Evolutionary conservation across 2,888 invertebrate species (phyloP), one percentile per base, ranked within the genome.

Genomic region (Hypolimnas misippus): DNA sequence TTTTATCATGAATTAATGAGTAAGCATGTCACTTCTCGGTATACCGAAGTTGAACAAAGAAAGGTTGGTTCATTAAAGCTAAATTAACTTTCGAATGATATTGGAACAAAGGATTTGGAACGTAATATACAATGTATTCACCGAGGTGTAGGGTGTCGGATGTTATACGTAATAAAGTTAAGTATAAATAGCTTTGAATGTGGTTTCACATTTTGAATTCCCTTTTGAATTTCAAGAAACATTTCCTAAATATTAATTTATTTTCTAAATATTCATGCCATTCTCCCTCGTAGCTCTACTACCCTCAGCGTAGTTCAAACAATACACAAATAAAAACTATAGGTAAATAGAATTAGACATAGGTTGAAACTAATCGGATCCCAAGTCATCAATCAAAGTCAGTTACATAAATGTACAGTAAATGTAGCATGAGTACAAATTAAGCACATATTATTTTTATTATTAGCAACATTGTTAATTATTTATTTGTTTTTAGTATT

Each of bases 71-170:
- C 59, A 59, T 68, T 57, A 66, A 65, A 64, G 62, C 62, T 57
- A 58, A 62, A 69, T 71, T 69, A 71, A 68, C 70, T 71, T 70
- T 69, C 56, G 68, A 72, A 70, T 70, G 69, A 64, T 70, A 65
- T 68, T 69, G 38, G 66, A 73, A 75, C 73, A 74, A 75, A 74
- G 72, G 68, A 73, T 76, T 73, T 63, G 69, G 73, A 71, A 74
- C 74, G 12, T 70, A 72, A 76, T 61, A 75, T 77, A 80, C 82
- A 81, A 78, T 81, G 77, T 76, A 76, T 74, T 76, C 73, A 62
- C 78, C 81, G 79, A 79, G 76, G 78, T 76, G 77, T 76, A 75
- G 77, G 77, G 79, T 81, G 73, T 78, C 82, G 85, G 85, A 85
- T 86, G 84, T 86, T 80, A 77, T 73, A 73, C 79, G 81, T 80